phyloP scores from a whole-genome alignment of 2,888 invertebrate genomes.

The Glyphotaelius pellucidus region DNA sequence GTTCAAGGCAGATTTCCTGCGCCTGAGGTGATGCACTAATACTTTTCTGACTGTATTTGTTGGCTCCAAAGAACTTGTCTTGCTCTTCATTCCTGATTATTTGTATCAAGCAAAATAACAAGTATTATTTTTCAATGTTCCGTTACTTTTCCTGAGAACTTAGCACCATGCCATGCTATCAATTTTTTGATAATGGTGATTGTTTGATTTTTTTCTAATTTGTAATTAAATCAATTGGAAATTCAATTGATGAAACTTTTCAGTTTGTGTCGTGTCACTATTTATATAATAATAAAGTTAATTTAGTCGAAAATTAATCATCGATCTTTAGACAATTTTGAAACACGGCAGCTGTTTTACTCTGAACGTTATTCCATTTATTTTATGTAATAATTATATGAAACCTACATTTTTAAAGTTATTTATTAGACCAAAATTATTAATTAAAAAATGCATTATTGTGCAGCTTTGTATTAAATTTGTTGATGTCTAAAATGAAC shows the following conservation, averaged over 20 bases:
- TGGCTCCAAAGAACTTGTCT: neutral
- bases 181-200: neutral
- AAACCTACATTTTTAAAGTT: neutral
- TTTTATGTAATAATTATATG: conserved; percentile 2
- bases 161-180: neutral
- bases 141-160: neutral
- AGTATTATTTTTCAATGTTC: neutral
- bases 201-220: neutral
- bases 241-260: neutral
- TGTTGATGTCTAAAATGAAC: neutral
- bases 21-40: neutral
- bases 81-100: neutral
- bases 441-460: neutral
- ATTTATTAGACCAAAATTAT: conserved; percentile 2
- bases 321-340: neutral
- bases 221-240: neutral
- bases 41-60: neutral
- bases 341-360: neutral
- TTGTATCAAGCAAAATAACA: neutral
- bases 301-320: neutral
- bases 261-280: neutral
- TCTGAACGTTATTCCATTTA: neutral
- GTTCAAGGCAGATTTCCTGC: neutral
- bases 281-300: neutral
- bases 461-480: neutral